Evolutionary conservation across 2,888 invertebrate species (phyloP).

Genomic region (Parnassius orleans): DNA sequence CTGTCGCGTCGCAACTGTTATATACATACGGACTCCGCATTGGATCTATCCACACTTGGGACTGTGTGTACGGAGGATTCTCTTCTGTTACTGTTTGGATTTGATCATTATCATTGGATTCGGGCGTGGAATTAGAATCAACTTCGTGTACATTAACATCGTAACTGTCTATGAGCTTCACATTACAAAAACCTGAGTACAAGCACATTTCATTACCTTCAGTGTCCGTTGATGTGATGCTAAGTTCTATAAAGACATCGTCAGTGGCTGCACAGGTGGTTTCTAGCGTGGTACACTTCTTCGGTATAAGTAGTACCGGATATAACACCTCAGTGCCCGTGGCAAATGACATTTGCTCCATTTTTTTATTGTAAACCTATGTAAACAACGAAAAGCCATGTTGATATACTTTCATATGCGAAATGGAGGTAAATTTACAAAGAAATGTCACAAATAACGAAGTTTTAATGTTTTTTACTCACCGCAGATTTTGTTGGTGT

Average conservation of each 20-base stretch:
- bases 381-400: conserved; percentile 1
- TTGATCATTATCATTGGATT: conserved; percentile 32
- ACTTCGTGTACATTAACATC: conserved; percentile 39
- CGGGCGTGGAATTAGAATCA: conserved; percentile 16
- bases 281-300: conserved; percentile 55
- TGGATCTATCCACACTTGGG: conserved; percentile 69
- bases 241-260: conserved; percentile 59
- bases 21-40: conserved; percentile 62
- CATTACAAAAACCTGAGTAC: conserved; percentile 61
- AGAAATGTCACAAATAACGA: conserved; percentile 12
- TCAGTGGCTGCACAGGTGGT: conserved; percentile 53
- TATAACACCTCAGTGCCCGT: conserved; percentile 43
- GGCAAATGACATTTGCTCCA: conserved; percentile 45
- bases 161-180: conserved; percentile 56
- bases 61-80: conserved; percentile 46
- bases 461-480: background rate
- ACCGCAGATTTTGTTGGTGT: conserved; percentile 3
- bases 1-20: conserved; percentile 49
- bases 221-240: conserved; percentile 55
- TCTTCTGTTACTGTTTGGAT: conserved; percentile 46
- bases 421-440: conserved; percentile 20
- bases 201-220: conserved; percentile 56
- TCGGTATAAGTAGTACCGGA: conserved; percentile 62
- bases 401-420: background rate
- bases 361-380: conserved; percentile 37